These are phyloP conservation scores for Acrocephalus scirpaceus DNA, from an alignment of 2,797 vertebrate species.

Conservation along the genomic window DNA sequence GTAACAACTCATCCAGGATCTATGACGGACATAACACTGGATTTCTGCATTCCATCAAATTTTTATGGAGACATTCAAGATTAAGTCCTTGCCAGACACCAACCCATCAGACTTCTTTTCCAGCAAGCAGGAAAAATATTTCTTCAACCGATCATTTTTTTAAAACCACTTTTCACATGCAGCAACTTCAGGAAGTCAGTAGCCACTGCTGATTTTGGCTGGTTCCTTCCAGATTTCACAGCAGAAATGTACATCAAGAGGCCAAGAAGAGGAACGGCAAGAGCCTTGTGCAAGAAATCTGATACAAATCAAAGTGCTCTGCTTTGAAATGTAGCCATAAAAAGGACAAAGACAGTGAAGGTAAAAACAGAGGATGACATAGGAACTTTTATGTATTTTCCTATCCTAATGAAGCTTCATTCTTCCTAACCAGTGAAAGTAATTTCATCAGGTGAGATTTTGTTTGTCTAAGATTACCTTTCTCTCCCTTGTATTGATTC, in stretches of 20 bases:
- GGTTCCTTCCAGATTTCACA: neutral
- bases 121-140: neutral
- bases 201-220: neutral
- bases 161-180: neutral
- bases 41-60: neutral
- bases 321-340: neutral
- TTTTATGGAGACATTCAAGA: fast-evolving
- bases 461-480: neutral
- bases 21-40: fast-evolving
- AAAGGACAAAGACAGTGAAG: neutral
- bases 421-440: neutral
- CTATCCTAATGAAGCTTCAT: neutral
- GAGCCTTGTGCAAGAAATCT: neutral
- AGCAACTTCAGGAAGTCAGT: neutral
- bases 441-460: neutral
- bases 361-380: neutral
- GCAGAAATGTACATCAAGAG: neutral
- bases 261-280: neutral
- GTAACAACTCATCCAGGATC: neutral
- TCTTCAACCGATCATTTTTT: neutral
- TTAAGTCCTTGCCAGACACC: neutral
- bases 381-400: neutral
- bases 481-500: neutral
- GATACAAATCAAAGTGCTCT: neutral
- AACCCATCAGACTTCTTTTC: neutral